Evolutionary conservation across 2,797 vertebrate species (phyloP), one percentile per base, ranked within the genome.

Genomic region (Onychomys arenicola): DNA sequence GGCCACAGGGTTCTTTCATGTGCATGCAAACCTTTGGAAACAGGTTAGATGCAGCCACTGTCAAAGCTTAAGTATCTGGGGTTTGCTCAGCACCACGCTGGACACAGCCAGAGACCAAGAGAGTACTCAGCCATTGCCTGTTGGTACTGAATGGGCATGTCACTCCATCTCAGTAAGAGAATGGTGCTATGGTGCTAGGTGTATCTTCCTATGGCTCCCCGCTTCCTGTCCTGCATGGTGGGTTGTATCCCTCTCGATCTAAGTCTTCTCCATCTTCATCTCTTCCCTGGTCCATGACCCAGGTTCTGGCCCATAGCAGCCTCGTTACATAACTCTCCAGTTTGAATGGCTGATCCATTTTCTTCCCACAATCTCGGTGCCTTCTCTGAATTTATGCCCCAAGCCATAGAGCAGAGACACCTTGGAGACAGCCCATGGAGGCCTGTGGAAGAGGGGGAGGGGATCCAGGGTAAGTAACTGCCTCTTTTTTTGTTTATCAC

Each of bases 401-500:
- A 73, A 21, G 11, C 52, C 59, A 29, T 23, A 46, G 55, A 75
- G 27, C 40, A 1, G 40, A 87, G 34, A 89, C 9, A 10, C 34
- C 65, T 71, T 13, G 6, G 40, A 87, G 59, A 84, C 46, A 73
- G 37, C 17, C 65, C 3, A 29, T 83, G n/a, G 93, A 86, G 43
- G 63, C 8, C 40, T 59, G 0, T 17, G 49, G 81, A 96, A 55
- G 76, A 46, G 80, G 75, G 93, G 71, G 0, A 93, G 75, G 93
- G 71, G 0, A 93, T 0, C 27, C 71, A 25, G 43, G 57, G 25
- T 14, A 76, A 29, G 32, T 29, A 67, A 97, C 77, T 76, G 9
- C 65, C 69, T 96, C 65, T 97, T 89, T 49, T n/a, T n/a, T 52
- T 52, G 52, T 52, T 52, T 2, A 67, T 98, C 97, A 40, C 98